These are phyloP conservation scores for Batillaria attramentaria DNA, from an alignment of 1,140 invertebrate species.

Conservation along the genomic window DNA sequence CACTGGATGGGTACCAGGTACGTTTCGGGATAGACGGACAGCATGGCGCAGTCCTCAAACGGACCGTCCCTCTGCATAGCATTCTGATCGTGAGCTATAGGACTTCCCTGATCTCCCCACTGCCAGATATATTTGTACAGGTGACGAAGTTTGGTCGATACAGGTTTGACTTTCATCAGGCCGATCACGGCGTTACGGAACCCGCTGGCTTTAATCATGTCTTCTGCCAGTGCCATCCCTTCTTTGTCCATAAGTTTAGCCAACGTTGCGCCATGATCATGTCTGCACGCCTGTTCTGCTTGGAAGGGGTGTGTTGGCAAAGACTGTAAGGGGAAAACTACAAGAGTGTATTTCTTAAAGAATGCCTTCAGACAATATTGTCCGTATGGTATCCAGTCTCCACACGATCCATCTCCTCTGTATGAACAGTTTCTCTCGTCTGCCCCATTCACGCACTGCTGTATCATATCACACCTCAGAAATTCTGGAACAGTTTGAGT, in stretches of 20 bases:
- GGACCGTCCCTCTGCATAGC: not conserved
- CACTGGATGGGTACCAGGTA: not conserved
- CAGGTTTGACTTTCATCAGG: not conserved
- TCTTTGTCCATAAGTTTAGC: not conserved
- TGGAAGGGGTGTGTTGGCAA: not conserved
- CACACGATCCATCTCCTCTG: not conserved
- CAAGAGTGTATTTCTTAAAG: not conserved
- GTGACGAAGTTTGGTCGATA: not conserved
- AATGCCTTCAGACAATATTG: not conserved
- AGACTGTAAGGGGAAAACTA: no score
- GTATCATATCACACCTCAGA: constrained; percentile 21
- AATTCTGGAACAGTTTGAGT: no score
- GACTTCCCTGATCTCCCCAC: constrained; percentile 10
- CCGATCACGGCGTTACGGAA: constrained; percentile 7
- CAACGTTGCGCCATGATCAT: not conserved
- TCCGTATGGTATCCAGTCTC: constrained; percentile 12
- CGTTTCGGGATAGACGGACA: not conserved
- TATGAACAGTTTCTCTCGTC: constrained; percentile 7
- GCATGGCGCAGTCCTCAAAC: not conserved
- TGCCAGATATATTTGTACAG: constrained; percentile 21
- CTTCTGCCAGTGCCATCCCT: not conserved
- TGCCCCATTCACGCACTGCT: constrained; percentile 3
- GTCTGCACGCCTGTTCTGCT: not conserved
- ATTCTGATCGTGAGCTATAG: not conserved
- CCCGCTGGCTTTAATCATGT: not conserved